Evolutionary conservation across 1,140 invertebrate genomes (phyloP), one percentile per base, ranked within the genome.

Genomic region (Polypedilum pembai): DNA sequence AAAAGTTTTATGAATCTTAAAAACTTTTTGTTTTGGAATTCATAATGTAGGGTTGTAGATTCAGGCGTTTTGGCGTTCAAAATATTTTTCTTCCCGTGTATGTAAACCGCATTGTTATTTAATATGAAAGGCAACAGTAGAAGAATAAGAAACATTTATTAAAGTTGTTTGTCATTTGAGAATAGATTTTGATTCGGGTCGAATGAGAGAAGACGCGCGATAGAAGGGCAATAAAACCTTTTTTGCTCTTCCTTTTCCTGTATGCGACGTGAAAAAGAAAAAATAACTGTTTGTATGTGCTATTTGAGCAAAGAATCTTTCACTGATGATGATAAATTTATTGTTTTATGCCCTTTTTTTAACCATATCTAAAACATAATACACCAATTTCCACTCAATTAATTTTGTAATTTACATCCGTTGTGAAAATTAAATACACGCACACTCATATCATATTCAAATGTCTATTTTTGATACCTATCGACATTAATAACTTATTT

Each of bases 271-370:
- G 45, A 56, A n/a, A 45, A 15, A 56, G 45, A 56, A 56, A n/a
- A 56, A n/a, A 56, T 56, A 45, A 10, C 15, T 15, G 15, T 45
- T 15, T 10, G 15, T 10, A 45, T 56, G 45, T 56, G n/a, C 4
- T n/a, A 3, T 72, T 20, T 8, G 33, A 21, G 33, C 33, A 73
- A 65, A 65, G 4, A 15, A 33, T 73, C 12, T 72, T 73, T 73
- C 33, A 73, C 21, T 73, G 33, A 40, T 24, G 33, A 73, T 73
- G 33, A 73, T 73, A 73, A 73, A 40, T 73, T 73, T 40, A 73
- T 73, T 73, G 69, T 73, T 21, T 24, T 73, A 73, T 73, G 20
- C 69, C n/a, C n/a, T n/a, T n/a, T 73, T 73, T 73, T 12, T 65
- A n/a, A 10, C n/a, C 20, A 15, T n/a, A n/a, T n/a, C n/a, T n/a